Evolutionary conservation across 2,797 vertebrate genomes (phyloP).

Genomic region (Ceryle rudis): DNA sequence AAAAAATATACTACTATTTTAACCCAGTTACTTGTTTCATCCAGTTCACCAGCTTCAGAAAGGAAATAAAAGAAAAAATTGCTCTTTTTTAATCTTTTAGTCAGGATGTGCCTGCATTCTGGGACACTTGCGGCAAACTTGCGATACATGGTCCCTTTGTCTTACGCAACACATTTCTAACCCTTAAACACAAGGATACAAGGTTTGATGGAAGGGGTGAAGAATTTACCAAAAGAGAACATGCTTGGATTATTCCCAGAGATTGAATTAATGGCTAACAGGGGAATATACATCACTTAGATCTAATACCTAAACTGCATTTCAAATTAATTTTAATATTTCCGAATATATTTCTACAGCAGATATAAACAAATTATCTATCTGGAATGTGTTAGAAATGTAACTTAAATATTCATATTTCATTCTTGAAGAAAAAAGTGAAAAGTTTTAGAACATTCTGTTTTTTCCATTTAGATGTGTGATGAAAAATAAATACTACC

Average conservation of each 20-base stretch:
- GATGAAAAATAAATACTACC: not conserved
- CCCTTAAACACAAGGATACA: not conserved
- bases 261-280: not conserved
- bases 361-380: not conserved
- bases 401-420: not conserved
- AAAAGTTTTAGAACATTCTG: not conserved
- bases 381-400: not conserved
- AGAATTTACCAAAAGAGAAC: not conserved
- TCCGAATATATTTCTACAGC: not conserved
- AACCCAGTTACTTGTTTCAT: not conserved
- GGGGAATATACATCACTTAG: not conserved
- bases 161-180: not conserved
- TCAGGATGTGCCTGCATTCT: not conserved
- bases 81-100: not conserved
- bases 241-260: not conserved
- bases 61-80: not conserved
- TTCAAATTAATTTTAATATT: not conserved
- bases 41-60: not conserved
- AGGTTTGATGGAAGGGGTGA: not conserved
- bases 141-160: not conserved
- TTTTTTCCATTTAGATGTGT: not conserved
- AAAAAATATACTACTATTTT: not conserved
- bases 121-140: not conserved
- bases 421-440: not conserved
- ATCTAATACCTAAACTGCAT: not conserved